Base-by-base conservation (phyloP, 1,140 invertebrate species). In the Pachyrhynchus sulphureomaculatus region DNA sequence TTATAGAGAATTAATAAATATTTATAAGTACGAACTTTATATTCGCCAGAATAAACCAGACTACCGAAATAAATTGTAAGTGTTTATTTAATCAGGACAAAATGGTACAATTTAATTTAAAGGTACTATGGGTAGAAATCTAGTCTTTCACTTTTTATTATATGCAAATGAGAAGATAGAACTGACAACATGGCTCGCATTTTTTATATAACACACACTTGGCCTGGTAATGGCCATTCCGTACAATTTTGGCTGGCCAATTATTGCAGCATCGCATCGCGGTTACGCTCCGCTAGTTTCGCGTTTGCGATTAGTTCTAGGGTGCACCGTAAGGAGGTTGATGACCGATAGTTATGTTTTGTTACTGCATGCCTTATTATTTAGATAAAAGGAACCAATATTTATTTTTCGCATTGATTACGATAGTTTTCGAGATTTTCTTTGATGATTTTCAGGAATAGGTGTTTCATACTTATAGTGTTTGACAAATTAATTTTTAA, bases 331-430 rank as follows among this genome's bases (percentile, higher is more conserved):
- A 24, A 20, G 12, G 3, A 29, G 51, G 51, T 53, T 34, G 18
- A 39, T 34, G 51, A 53, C 51, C 51, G 51, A 53, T 53, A 34
- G 51, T 37, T 41, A 8, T 53, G 12, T 37, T 41, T n/a, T 53
- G 12, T 26, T 53, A 32, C 39, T 53, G 32, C 9, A 17, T 53
- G n/a, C 39, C n/a, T 21, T 10, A 20, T 37, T 6, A 39, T 26
- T 49, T 15, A 13, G 42, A 18, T 21, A 20, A 17, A 32, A 2
- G 24, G 45, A 12, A 32, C 18, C 9, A 10, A 20, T 29, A 29
- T 29, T 49, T 29, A 29, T 13, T 49, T 49, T 49, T 49, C 29
- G 45, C 45, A n/a, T 23, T 49, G 15, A 29, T 26, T 23, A 49
- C 32, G 12, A 15, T 21, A 9, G 12, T 45, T 45, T 9, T 23